Percentiles rank a stretch among this genome's conserved stretches.
Conservation (phyloP, 2,888 invertebrate species). For the Eupithecia subfuscata region DNA sequence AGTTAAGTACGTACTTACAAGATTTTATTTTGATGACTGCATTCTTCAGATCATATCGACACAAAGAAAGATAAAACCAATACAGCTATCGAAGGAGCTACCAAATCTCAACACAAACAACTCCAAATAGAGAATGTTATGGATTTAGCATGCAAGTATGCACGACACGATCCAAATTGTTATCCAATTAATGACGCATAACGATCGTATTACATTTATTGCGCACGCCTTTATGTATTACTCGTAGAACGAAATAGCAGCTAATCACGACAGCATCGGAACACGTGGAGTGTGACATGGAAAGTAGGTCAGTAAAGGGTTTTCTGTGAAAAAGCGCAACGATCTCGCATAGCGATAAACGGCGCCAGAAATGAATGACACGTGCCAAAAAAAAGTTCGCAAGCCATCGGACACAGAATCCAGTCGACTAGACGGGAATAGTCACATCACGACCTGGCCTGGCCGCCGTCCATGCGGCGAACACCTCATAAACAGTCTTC, state of each 20-base stretch:
- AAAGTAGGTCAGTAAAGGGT: slow-evolving; percentile 28
- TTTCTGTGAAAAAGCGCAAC: slow-evolving; percentile 33
- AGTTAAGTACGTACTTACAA: neutral
- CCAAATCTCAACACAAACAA: slow-evolving; percentile 57
- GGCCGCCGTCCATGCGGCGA: slow-evolving; percentile 75
- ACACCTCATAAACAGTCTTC: slow-evolving; percentile 60
- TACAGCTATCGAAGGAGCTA: slow-evolving; percentile 48
- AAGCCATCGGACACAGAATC: slow-evolving; percentile 70
- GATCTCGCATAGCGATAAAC: slow-evolving; percentile 48
- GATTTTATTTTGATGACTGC: slow-evolving; percentile 3
- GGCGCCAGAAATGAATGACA: slow-evolving; percentile 72
- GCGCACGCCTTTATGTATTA: slow-evolving; percentile 48
- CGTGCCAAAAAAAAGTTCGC: slow-evolving; percentile 68
- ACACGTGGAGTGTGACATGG: slow-evolving; percentile 45
- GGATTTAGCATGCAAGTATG: slow-evolving; percentile 43
- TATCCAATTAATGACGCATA: slow-evolving; percentile 61
- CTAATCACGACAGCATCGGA: slow-evolving; percentile 49
- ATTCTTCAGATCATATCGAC: slow-evolving; percentile 13
- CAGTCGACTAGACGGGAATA: slow-evolving; percentile 81
- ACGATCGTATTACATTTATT: slow-evolving; percentile 57
- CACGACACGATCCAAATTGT: slow-evolving; percentile 52
- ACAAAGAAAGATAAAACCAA: slow-evolving; percentile 31
- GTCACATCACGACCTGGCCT: slow-evolving; percentile 80
- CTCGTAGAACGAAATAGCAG: slow-evolving; percentile 48
- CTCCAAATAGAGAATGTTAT: slow-evolving; percentile 56